Base-by-base conservation (phyloP, 2,113 vertebrate species). In the Sinosuthora webbiana region DNA sequence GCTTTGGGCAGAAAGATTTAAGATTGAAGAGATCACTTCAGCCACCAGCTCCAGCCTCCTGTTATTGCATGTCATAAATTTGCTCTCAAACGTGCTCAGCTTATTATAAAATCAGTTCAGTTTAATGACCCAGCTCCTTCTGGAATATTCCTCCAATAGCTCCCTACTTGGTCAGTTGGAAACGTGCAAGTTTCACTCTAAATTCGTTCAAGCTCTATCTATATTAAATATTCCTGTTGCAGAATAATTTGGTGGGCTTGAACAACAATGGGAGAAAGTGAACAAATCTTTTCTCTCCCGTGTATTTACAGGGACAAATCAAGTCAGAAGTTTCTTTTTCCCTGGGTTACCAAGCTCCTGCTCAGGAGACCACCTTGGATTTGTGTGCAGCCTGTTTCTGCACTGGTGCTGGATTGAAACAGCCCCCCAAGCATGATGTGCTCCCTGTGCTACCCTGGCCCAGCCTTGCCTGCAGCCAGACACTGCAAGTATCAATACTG, bases 81-180 rank as follows among this genome's bases (percentile, higher is more conserved):
- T 78, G 56, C 56, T 71, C 15, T 8, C 68, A 75, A 67, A 78
- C 0, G 1, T 89, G 80, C 33, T 84, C 35, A 67, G 52, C 56
- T 89, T 63, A 39, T 89, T 95, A 87, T 31, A 91, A 89, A 89
- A 82, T 87, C 86, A 50, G 55, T 83, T 83, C 42, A 41, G 39
- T 87, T 92, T 91, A 90, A 87, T 83, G 85, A 67, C 37, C 84
- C 65, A 81, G 14, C 60, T 93, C 65, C 45, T 77, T 77, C 50
- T 69, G 33, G 28, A 94, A 95, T 79, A 41, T 23, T 85, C 42
- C 41, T 93, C 50, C 67, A 85, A 85, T 19, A 83, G 21, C 11
- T 92, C n/a, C 42, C 35, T 81, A n/a, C 23, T 69, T 37, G 22
- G 55, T 69, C 45, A 90, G 31, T 11, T 83, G 59, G 47, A 88